Evolutionary conservation across 2,888 invertebrate genomes (phyloP).

Genomic region (Nemotelus nigrinus): DNA sequence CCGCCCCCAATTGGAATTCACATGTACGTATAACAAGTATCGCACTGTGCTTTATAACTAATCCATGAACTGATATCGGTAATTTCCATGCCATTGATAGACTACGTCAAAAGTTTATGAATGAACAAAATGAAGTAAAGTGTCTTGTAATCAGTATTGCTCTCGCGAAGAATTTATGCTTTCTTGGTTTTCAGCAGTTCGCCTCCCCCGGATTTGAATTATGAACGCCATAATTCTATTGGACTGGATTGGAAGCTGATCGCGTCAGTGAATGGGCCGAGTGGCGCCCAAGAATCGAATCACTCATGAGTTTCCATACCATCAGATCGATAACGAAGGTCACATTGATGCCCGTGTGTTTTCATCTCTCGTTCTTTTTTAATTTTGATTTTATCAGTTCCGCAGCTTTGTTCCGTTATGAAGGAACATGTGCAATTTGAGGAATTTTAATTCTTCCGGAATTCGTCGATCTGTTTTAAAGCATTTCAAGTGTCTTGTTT

Average conservation of each 20-base stretch:
- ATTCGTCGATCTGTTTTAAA: slow-evolving; percentile 23
- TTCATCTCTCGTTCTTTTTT: neutral
- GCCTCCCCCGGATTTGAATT: slow-evolving; percentile 1
- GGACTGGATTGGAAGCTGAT: neutral
- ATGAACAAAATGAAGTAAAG: slow-evolving; percentile 1
- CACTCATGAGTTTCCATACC: slow-evolving; percentile 23
- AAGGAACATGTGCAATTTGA: slow-evolving; percentile 30
- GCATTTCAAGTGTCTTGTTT: slow-evolving; percentile 41
- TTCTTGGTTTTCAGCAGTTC: neutral
- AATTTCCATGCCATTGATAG: slow-evolving; percentile 20
- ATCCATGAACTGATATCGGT: neutral
- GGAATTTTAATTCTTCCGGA: slow-evolving; percentile 31
- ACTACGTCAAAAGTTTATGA: slow-evolving; percentile 33
- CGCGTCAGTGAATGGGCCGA: slow-evolving; percentile 31
- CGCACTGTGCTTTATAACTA: neutral
- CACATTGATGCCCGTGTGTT: slow-evolving; percentile 16
- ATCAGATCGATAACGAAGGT: slow-evolving; percentile 37
- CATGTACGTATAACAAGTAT: too few relatives aligned
- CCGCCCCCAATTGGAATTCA: too few relatives aligned
- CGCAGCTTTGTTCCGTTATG: neutral
- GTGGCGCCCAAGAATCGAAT: slow-evolving; percentile 24
- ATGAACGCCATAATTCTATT: neutral
- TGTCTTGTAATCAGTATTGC: neutral
- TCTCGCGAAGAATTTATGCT: slow-evolving; percentile 18
- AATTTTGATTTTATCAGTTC: slow-evolving; percentile 17